Base-by-base conservation (phyloP, 2,113 vertebrate species). In the Gracilinanus agilis region DNA sequence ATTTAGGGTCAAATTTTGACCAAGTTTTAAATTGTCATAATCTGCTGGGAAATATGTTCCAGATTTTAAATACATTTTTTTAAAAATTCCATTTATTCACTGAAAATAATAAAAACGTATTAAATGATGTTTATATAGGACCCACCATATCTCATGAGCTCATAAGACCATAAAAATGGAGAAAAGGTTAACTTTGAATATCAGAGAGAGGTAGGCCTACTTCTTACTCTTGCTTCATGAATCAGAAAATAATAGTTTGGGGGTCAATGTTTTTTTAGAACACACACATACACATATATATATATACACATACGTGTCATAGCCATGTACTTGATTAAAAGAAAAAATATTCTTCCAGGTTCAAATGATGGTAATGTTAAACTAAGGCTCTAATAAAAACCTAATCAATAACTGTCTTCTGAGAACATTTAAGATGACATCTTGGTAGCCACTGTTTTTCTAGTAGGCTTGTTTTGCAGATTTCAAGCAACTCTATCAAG, bases 1-100 rank as follows among this genome's bases (percentile, higher is more conserved):
- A 96, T 95, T 95, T 95, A 96, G 90, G 93, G 91, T 97, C 92
- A 96, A 94, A 56, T 83, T 97, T 90, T 95, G 92, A 97, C 92
- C 90, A 96, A 93, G 24, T 95, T 95, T 94, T 96, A 96, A 96
- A 92, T 94, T 96, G 83, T 95, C 92, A 91, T 98, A 93, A 96
- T 97, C 91, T 93, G 27, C 54, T 96, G 49, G 89, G 92, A 95
- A 96, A 97, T 97, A 49, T 53, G 49, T 94, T 94, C 95, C 96
- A 97, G 95, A 95, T 95, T 97, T 97, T 94, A 92, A 91, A 55
- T 94, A 91, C 91, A 89, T 93, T 96, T 96, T n/a, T 92, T 93
- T n/a, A 94, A 93, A 91, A 53, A 92, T 93, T 95, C 21, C 75
- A 90, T 91, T 96, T 96, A 91, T 88, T 96, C 89, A 93, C 75